Percentiles rank a stretch among this genome's conserved stretches.
These are phyloP conservation scores for Tiaroga cobitis DNA, from an alignment of 2,797 vertebrate species.

Conservation along the genomic window DNA sequence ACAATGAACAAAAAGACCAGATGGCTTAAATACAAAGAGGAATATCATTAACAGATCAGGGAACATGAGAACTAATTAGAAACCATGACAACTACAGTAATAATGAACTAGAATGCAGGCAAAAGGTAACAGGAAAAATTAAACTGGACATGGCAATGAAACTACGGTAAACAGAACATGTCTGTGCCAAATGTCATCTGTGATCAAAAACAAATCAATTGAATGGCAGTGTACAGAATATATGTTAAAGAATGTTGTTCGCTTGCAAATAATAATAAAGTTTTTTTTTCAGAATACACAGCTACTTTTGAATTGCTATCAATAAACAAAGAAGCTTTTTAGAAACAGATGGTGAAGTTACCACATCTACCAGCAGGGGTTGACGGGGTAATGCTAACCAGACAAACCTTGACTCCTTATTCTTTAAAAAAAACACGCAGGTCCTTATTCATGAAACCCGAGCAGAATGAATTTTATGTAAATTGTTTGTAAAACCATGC, in stretches of 20 bases:
- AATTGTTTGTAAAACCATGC: not conserved
- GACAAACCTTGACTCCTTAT: not conserved
- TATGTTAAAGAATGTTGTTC: not conserved
- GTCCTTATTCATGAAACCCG: not conserved
- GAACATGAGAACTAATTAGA: not conserved
- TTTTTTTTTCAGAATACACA: not conserved
- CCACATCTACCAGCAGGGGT: not conserved
- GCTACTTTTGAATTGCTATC: not conserved
- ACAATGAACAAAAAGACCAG: not conserved
- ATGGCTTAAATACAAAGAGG: too few relatives aligned
- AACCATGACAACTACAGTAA: not conserved
- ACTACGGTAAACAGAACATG: not conserved
- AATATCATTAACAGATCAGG: not conserved
- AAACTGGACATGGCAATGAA: not conserved
- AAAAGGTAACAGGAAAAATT: not conserved
- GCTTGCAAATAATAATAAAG: not conserved
- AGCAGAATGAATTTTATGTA: not conserved
- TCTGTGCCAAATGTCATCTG: not conserved
- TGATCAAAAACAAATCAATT: not conserved
- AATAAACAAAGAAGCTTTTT: not conserved
- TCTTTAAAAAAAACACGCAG: not conserved
- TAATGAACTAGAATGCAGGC: not conserved
- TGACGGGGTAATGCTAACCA: not conserved
- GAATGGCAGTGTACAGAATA: not conserved
- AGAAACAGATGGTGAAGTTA: not conserved